Base-by-base conservation (phyloP, 2,113 vertebrate genomes). In the Triplophysa dalaica region DNA sequence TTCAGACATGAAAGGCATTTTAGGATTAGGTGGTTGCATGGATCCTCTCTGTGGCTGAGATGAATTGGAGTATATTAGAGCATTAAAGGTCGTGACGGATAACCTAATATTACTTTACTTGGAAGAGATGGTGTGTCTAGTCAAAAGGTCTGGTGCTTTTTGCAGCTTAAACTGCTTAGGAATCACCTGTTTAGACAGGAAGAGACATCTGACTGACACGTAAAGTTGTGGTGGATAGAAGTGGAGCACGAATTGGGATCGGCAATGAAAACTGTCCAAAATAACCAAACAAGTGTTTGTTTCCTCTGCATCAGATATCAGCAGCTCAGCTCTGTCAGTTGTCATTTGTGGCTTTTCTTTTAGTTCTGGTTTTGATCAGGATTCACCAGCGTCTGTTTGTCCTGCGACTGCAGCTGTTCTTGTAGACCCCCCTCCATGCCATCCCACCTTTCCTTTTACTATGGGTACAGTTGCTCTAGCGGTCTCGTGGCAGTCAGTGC, bases 1-100 rank as follows among this genome's bases (percentile, higher is more conserved):
- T 77, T 86, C 70, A 86, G 82, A 83, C 82, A 79, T 86, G 84
- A 86, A 86, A 83, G 84, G 56, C 76, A 19, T 50, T 72, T 76
- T 64, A 56, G 79, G 82, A 86, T 81, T 81, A 86, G 76, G 62
- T 70, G 41, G 76, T 68, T 73, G 61, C 67, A 76, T 81, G 76
- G 62, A 56, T 56, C 77, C 67, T 79, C 76, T 68, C 70, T 85
- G 79, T 61, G 79, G 67, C 82, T 83, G 76, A 79, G 62, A 72
- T 79, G 82, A 81, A 83, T 83, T 85, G 79, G 29, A 79, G 81
- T 67, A 83, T 83, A 85, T 85, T 81, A 79, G 84, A 77, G 41
- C 79, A 83, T 85, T 83, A 83, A 81, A 86, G 82, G 79, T 76
- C 64, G 70, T 83, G 54, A 77, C 64, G 13, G 70, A 83, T 86